These are phyloP conservation scores for Eleginops maclovinus DNA, from an alignment of 2,113 vertebrate species.

Conservation along the genomic window DNA sequence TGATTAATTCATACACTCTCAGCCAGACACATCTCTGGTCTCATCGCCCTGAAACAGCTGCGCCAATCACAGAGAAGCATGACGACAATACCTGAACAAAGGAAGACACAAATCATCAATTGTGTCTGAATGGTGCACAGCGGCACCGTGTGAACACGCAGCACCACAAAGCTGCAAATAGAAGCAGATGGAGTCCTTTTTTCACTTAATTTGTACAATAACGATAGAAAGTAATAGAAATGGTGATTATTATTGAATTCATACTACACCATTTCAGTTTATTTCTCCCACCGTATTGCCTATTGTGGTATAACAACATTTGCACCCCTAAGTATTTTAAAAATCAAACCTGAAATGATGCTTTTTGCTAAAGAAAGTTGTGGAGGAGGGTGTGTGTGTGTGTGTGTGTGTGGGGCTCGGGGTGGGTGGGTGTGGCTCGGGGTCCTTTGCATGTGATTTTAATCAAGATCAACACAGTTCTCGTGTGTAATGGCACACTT, in stretches of 20 bases:
- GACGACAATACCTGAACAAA: not conserved
- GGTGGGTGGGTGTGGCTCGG: too few species aligned
- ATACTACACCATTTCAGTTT: not conserved
- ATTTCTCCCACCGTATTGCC: not conserved
- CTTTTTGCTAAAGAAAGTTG: not conserved
- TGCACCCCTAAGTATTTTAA: not conserved
- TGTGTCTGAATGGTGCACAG: not conserved
- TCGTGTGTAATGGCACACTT: not conserved
- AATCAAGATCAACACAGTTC: too few species aligned
- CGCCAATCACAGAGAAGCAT: not conserved
- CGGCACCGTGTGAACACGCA: not conserved
- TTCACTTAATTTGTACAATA: not conserved
- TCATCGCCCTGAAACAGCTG: slow-evolving; percentile 7
- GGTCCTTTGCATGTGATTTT: not conserved
- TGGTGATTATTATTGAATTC: not conserved
- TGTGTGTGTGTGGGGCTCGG: too few species aligned
- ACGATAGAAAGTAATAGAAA: not conserved
- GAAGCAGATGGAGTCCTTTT: slow-evolving; percentile 5
- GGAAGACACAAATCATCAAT: not conserved
- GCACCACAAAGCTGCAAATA: not conserved
- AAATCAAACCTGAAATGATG: not conserved
- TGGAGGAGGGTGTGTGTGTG: too few species aligned
- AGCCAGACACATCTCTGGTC: not conserved
- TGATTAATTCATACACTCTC: slow-evolving; percentile 5
- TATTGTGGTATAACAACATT: not conserved